Evolutionary conservation across 2,888 invertebrate species (phyloP).

Genomic region (Chesias legatella): DNA sequence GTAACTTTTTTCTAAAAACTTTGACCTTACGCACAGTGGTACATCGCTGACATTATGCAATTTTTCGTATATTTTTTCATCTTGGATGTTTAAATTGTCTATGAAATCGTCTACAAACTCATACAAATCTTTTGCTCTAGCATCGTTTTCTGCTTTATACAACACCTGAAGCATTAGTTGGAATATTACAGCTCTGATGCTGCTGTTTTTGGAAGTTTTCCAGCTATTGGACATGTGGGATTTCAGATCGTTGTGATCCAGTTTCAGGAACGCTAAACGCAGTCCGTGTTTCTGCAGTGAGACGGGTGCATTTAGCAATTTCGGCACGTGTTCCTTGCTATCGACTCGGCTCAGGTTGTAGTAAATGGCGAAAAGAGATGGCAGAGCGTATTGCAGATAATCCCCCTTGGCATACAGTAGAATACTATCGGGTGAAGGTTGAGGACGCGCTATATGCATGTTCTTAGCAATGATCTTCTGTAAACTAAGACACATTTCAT

Average conservation of each 20-base stretch:
- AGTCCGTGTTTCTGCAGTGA: slow-evolving; percentile 63
- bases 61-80: slow-evolving; percentile 48
- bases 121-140: slow-evolving; percentile 41
- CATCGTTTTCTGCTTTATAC: slow-evolving; percentile 42
- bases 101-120: slow-evolving; percentile 49
- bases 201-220: slow-evolving; percentile 50
- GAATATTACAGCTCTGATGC: slow-evolving; percentile 54
- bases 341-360: slow-evolving; percentile 44
- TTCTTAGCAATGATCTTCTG: slow-evolving; percentile 54
- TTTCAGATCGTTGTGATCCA: slow-evolving; percentile 41
- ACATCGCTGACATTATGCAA: slow-evolving; percentile 37
- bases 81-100: slow-evolving; percentile 46
- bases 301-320: slow-evolving; percentile 49
- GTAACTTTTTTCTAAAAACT: slow-evolving; percentile 49
- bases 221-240: slow-evolving; percentile 45
- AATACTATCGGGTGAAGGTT: slow-evolving; percentile 46
- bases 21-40: slow-evolving; percentile 39
- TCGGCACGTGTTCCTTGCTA: slow-evolving; percentile 39
- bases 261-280: slow-evolving; percentile 46
- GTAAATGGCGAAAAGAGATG: slow-evolving; percentile 54
- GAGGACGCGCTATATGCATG: slow-evolving; percentile 60
- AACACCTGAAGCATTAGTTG: slow-evolving; percentile 45
- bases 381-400: slow-evolving; percentile 55
- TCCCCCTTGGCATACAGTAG: slow-evolving; percentile 58
- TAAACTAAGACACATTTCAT: slow-evolving; percentile 47